phyloP scores from a whole-genome alignment of 2,888 invertebrate species.

The Cantharis rufa region DNA sequence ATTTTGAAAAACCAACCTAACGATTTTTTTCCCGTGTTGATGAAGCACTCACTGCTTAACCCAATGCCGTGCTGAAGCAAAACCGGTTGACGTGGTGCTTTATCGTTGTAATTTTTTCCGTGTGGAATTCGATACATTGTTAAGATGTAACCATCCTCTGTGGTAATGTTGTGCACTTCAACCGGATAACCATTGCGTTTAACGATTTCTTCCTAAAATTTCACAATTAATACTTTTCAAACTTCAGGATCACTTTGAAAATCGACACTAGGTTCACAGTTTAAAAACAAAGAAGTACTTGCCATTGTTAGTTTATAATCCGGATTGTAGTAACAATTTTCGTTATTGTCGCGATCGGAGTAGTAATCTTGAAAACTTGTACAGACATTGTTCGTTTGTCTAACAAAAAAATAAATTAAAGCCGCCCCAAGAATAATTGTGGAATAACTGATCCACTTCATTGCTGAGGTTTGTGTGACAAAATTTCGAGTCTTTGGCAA shows the following conservation, averaged over 20 bases:
- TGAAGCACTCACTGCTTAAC: constrained; percentile 46
- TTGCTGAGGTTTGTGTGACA: background rate
- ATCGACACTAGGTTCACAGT: background rate
- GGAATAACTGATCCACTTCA: background rate
- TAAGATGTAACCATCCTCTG: constrained; percentile 46
- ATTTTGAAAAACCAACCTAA: constrained; percentile 47
- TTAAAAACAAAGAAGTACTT: constrained; percentile 37
- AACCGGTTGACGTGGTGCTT: constrained; percentile 37
- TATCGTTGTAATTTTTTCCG: constrained; percentile 36
- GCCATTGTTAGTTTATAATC: constrained; percentile 47
- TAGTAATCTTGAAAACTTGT: constrained; percentile 50
- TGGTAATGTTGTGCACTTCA: constrained; percentile 46
- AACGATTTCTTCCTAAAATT: constrained; percentile 49
- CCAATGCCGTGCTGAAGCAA: constrained; percentile 49
- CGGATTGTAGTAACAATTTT: constrained; percentile 51
- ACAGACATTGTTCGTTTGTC: constrained; percentile 45
- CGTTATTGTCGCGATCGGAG: constrained; percentile 44
- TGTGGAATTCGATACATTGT: constrained; percentile 45
- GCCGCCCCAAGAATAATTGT: background rate
- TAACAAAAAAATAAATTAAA: background rate
- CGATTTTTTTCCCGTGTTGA: constrained; percentile 46
- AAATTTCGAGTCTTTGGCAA: background rate
- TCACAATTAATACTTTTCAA: background rate
- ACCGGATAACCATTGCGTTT: constrained; percentile 44
- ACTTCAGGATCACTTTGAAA: background rate